Evolutionary conservation across 2,113 vertebrate genomes (phyloP).

Genomic region (Catharus bicknelli): DNA sequence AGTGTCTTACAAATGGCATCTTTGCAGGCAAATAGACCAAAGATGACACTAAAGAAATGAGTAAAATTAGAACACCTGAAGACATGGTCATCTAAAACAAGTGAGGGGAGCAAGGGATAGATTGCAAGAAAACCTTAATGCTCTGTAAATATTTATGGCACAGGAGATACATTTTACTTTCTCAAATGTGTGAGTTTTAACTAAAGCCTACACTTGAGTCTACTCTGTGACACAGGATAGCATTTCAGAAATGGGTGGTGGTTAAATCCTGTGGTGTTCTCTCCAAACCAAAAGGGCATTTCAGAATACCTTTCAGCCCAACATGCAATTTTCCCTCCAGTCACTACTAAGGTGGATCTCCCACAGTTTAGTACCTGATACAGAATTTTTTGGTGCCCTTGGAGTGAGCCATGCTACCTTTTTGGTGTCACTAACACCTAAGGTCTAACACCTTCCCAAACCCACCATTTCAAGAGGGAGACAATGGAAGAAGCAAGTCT

Average conservation of each 20-base stretch:
- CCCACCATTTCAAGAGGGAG: neutral
- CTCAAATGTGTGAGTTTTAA: neutral
- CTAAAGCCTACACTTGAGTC: neutral
- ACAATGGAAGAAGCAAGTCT: neutral
- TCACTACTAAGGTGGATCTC: neutral
- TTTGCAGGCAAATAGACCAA: neutral
- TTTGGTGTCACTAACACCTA: neutral
- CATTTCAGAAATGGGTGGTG: neutral
- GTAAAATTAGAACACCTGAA: neutral
- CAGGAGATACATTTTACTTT: fast-evolving
- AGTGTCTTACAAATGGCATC: neutral
- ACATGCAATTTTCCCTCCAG: neutral
- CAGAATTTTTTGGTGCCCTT: neutral
- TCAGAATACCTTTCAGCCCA: neutral
- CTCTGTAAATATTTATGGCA: neutral
- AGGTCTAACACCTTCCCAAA: neutral
- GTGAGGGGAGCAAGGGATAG: neutral
- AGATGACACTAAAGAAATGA: neutral
- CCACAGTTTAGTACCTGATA: fast-evolving
- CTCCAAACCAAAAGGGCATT: neutral
- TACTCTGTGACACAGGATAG: fast-evolving
- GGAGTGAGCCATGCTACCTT: neutral
- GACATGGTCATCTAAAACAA: neutral
- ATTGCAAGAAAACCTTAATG: neutral
- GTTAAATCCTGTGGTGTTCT: neutral